Conservation (phyloP, 2,888 invertebrate species). For the Tethea ocularis region DNA sequence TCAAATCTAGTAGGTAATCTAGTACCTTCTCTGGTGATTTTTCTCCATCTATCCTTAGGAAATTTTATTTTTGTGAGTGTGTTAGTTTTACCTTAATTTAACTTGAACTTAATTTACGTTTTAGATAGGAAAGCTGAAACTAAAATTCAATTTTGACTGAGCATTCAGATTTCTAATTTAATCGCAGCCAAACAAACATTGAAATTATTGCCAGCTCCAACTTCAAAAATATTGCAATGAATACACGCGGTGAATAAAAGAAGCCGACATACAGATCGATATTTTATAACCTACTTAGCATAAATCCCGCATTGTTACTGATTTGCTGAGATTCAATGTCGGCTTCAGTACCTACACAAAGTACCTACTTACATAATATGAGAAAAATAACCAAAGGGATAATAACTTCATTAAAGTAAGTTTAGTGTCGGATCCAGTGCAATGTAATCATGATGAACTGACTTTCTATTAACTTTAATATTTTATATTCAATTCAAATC, state of each 20-base stretch:
- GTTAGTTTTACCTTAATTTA: no score
- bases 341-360: constrained; percentile 41
- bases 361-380: constrained; percentile 34
- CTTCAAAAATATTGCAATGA: constrained; percentile 38
- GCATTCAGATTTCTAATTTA: no score
- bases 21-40: no score
- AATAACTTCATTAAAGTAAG: constrained; percentile 57
- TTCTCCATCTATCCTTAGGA: no score
- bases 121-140: no score
- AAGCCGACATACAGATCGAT: constrained; percentile 51
- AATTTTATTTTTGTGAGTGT: no score
- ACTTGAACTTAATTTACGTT: no score
- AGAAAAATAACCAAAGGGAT: constrained; percentile 48
- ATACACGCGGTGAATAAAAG: constrained; percentile 38
- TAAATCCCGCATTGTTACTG: constrained; percentile 54
- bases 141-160: no score
- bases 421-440: constrained; percentile 60
- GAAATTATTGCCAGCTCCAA: constrained; percentile 1
- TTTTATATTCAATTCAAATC: constrained; percentile 22
- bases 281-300: constrained; percentile 73
- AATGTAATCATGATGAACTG: constrained; percentile 59
- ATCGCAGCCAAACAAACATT: neutral
- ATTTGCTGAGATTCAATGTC: constrained; percentile 39
- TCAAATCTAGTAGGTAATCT: no score
- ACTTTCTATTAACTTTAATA: constrained; percentile 45